phyloP scores from a whole-genome alignment of 30 jellyfish, hydroid and myxozoan species.

The Rhopilema esculentum region DNA sequence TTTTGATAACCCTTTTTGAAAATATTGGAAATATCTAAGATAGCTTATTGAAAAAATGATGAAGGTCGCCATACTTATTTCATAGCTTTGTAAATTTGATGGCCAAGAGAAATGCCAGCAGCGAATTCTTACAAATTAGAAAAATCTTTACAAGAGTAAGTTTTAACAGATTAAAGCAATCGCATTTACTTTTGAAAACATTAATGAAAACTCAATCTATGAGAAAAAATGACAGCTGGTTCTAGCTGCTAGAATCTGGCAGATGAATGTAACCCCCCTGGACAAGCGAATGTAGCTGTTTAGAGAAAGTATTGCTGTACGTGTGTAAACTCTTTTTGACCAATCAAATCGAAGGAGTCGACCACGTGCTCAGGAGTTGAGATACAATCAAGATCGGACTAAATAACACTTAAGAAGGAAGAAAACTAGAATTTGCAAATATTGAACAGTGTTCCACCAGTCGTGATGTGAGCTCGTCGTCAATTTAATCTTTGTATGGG shows the following conservation, averaged over 20 bases:
- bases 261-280: constrained; percentile 20
- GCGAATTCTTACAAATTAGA: no score
- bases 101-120: no score
- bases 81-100: no score
- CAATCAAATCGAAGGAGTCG: neutral
- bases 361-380: neutral
- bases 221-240: neutral
- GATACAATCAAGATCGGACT: neutral
- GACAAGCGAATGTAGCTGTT: neutral
- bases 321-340: neutral
- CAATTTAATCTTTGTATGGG: neutral
- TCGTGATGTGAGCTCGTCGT: neutral
- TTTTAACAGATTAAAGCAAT: neutral
- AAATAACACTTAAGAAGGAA: neutral
- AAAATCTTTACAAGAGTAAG: neutral
- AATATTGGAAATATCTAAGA: no score
- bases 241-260: neutral
- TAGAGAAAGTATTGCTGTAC: neutral
- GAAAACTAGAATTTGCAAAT: neutral
- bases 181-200: neutral
- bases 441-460: neutral
- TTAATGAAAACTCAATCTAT: neutral
- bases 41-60: no score
- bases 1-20: no score
- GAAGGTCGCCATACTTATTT: no score